Percentiles rank a stretch among this genome's conserved stretches.
These are phyloP conservation scores for Athetis lepigone DNA, from an alignment of 2,888 invertebrate species.

Conservation along the genomic window DNA sequence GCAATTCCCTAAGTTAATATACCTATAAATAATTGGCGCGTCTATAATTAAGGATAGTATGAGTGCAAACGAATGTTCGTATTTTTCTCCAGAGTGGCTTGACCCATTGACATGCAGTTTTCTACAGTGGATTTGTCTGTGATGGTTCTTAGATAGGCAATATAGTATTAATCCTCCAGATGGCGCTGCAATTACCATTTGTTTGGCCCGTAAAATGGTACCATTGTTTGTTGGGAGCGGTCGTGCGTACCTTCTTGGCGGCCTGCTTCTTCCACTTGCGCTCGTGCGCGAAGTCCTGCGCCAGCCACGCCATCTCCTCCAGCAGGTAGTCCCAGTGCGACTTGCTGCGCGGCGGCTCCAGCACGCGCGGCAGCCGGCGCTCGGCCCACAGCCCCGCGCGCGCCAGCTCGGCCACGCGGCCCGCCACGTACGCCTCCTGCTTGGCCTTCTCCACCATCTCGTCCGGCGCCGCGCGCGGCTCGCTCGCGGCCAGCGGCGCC, in stretches of 20 bases:
- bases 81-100: too few species aligned
- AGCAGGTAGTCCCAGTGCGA: conserved; percentile 99
- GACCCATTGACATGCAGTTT: too few species aligned
- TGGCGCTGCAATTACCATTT: too few species aligned
- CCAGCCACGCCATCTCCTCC: conserved; percentile 99
- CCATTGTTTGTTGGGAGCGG: too few species aligned
- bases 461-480: conserved; percentile 77
- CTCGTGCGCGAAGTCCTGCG: conserved; percentile 99
- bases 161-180: too few species aligned
- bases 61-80: too few species aligned
- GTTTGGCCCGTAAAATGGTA: too few species aligned
- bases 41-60: too few species aligned
- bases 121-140: too few species aligned
- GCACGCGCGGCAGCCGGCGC: conserved; percentile 96
- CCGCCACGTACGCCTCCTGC: conserved; percentile 98
- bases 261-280: conserved; percentile 99
- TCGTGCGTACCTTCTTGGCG: conserved; percentile 93
- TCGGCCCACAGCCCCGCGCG: conserved; percentile 99
- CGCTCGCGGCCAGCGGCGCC: conserved; percentile 86
- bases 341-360: conserved; percentile 97
- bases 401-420: conserved; percentile 97
- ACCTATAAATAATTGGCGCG: too few species aligned
- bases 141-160: too few species aligned
- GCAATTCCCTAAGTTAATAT: too few species aligned
- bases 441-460: conserved; percentile 85